These are phyloP conservation scores for Alloscopus bannaensis DNA, from an alignment of 2,888 invertebrate genomes.

Conservation along the genomic window DNA sequence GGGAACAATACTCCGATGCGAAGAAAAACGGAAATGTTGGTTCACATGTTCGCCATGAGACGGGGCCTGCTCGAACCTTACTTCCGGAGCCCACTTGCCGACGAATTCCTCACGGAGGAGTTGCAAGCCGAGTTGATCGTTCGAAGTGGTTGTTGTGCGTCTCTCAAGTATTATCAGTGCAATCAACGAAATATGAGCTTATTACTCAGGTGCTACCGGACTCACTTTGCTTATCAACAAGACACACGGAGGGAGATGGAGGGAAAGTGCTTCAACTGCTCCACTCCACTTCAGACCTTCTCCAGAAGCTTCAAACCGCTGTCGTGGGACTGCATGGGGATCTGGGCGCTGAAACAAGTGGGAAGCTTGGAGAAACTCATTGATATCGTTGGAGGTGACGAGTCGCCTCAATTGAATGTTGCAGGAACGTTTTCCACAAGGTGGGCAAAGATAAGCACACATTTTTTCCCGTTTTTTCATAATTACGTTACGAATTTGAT, in stretches of 20 bases:
- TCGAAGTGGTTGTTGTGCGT: conserved; percentile 58
- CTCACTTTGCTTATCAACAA: conserved; percentile 6
- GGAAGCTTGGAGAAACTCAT: conserved; percentile 61
- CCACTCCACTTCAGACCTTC: conserved; percentile 20
- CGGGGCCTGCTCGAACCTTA: conserved; percentile 63
- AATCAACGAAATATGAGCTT: conserved; percentile 48
- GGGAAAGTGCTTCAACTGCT: conserved; percentile 51
- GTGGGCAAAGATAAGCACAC: conserved; percentile 29
- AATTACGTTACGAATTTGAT: conserved; percentile 7
- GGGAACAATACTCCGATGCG: conserved; percentile 39
- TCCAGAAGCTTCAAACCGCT: conserved; percentile 50
- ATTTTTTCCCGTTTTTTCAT: no score
- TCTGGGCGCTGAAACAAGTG: conserved; percentile 63
- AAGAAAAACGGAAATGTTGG: conserved; percentile 27
- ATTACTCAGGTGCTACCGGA: conserved; percentile 33
- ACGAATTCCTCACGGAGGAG: conserved; percentile 51
- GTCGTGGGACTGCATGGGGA: conserved; percentile 63
- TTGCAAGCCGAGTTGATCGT: conserved; percentile 59
- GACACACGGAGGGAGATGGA: background rate
- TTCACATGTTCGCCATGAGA: conserved; percentile 68
- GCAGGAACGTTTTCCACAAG: conserved; percentile 60
- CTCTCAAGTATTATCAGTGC: conserved; percentile 55
- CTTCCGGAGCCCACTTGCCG: conserved; percentile 40
- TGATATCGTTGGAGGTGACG: conserved; percentile 34
- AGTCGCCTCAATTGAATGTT: conserved; percentile 56